Evolutionary conservation across 1,140 invertebrate genomes (phyloP).

Genomic region (Uloborus diversus): DNA sequence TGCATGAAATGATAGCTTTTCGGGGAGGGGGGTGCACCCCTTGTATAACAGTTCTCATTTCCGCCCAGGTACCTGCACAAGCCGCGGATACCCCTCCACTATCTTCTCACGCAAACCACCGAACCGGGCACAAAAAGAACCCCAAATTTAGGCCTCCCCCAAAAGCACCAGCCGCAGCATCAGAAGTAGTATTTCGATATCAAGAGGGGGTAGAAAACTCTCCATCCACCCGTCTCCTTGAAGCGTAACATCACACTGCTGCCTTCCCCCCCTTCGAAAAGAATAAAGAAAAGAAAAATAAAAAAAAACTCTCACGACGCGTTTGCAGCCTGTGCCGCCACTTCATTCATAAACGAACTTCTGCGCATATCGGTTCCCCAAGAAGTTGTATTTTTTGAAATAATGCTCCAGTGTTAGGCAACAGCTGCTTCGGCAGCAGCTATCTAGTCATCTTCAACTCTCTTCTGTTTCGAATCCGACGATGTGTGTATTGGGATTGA

Average conservation of each 20-base stretch:
- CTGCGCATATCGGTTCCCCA: constrained; percentile 1
- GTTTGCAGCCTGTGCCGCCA: constrained; percentile 8
- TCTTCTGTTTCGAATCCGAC: no score
- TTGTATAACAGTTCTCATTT: constrained; percentile 49
- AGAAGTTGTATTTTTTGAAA: neutral
- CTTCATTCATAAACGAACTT: constrained; percentile 48
- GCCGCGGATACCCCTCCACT: neutral
- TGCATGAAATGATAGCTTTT: no score
- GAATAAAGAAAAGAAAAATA: neutral
- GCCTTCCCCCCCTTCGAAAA: constrained; percentile 12
- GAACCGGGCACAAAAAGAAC: constrained; percentile 21
- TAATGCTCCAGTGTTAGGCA: no score
- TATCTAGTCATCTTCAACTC: neutral
- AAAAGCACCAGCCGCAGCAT: neutral
- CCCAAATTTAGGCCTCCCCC: constrained; percentile 12
- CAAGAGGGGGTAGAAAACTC: neutral
- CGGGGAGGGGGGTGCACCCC: no score
- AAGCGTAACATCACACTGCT: constrained; percentile 52
- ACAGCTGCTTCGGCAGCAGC: no score
- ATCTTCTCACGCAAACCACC: constrained; percentile 54
- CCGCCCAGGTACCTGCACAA: constrained; percentile 46
- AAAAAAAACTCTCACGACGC: constrained; percentile 19
- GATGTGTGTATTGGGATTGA: no score
- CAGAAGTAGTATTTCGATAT: neutral
- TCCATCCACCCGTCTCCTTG: constrained; percentile 3